Evolutionary conservation across 92 coral and sea anemone genomes (phyloP).

Genomic region (Parazoanthus darwini): DNA sequence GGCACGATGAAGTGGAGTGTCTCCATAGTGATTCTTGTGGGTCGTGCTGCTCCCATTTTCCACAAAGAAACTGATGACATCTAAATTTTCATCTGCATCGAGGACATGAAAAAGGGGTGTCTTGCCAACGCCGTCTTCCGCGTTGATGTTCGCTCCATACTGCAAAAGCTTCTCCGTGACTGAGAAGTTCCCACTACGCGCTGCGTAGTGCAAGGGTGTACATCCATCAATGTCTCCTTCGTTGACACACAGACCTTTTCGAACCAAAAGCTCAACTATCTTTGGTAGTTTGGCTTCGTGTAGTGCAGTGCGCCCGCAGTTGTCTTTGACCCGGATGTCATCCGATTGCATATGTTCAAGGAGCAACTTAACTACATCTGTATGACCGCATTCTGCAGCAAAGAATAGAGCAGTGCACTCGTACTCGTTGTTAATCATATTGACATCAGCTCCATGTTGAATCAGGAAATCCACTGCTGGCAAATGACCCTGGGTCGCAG

Average conservation of each 20-base stretch:
- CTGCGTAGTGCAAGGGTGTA: slow-evolving; percentile 36
- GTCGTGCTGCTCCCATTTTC: slow-evolving; percentile 22
- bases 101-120: slow-evolving; percentile 37
- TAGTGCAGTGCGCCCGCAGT: slow-evolving; percentile 9
- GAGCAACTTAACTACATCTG: slow-evolving; percentile 24
- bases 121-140: slow-evolving; percentile 42
- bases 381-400: slow-evolving; percentile 42
- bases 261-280: slow-evolving; percentile 32
- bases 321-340: slow-evolving; percentile 9
- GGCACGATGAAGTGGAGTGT: slow-evolving; percentile 37
- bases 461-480: slow-evolving; percentile 39
- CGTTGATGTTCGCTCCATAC: slow-evolving; percentile 20
- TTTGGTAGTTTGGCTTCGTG: slow-evolving; percentile 37
- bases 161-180: slow-evolving; percentile 33
- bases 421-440: slow-evolving; percentile 23
- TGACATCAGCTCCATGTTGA: slow-evolving; percentile 36
- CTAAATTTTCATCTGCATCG: slow-evolving; percentile 40
- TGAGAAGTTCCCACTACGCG: slow-evolving; percentile 21
- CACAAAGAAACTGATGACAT: slow-evolving; percentile 23
- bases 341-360: slow-evolving; percentile 21
- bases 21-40: slow-evolving; percentile 27
- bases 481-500: slow-evolving; percentile 41
- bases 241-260: slow-evolving; percentile 19
- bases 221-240: slow-evolving; percentile 39
- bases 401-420: slow-evolving; percentile 37